phyloP scores from a whole-genome alignment of 30 jellyfish, hydroid and myxozoan species.

The Clytia hemisphaerica region DNA sequence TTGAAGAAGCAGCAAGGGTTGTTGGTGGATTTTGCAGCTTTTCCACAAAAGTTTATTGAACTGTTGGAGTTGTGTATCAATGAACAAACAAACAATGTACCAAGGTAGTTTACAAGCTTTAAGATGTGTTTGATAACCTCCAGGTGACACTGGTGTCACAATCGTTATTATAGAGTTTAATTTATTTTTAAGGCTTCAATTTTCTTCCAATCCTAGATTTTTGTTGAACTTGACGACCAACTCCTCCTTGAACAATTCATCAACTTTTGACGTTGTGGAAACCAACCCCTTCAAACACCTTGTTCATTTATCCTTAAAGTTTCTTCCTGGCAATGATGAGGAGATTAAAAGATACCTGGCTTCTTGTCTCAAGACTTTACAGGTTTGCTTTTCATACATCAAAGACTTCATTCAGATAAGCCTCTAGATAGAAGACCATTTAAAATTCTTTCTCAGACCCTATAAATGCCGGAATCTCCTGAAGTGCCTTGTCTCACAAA shows the following conservation, averaged over 20 bases:
- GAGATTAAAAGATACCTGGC: constrained; percentile 79
- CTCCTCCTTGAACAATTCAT: constrained; percentile 23
- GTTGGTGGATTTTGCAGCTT: constrained; percentile 77
- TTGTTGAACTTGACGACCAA: constrained; percentile 52
- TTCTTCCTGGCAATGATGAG: constrained; percentile 79
- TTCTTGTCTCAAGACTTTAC: constrained; percentile 41
- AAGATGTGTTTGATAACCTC: not conserved
- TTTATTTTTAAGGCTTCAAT: too few relatives aligned
- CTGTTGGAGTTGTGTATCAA: constrained; percentile 59
- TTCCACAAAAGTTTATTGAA: constrained; percentile 91
- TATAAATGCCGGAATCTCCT: too few relatives aligned
- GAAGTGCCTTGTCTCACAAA: too few relatives aligned
- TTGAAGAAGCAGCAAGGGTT: constrained; percentile 85
- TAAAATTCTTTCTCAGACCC: too few relatives aligned
- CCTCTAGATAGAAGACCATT: too few relatives aligned
- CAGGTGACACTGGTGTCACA: not conserved
- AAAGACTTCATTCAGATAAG: too few relatives aligned
- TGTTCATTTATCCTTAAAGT: constrained; percentile 78
- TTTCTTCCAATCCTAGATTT: constrained; percentile 36
- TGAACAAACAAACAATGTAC: constrained; percentile 54
- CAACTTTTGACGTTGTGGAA: constrained; percentile 69
- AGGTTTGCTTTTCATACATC: constrained; percentile 41
- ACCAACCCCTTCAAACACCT: constrained; percentile 92
- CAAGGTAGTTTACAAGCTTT: constrained; percentile 50
- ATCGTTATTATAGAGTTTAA: not conserved